These are phyloP conservation scores for Pseudolaguvia tuberculata DNA, from an alignment of 2,113 vertebrate species.

Conservation along the genomic window DNA sequence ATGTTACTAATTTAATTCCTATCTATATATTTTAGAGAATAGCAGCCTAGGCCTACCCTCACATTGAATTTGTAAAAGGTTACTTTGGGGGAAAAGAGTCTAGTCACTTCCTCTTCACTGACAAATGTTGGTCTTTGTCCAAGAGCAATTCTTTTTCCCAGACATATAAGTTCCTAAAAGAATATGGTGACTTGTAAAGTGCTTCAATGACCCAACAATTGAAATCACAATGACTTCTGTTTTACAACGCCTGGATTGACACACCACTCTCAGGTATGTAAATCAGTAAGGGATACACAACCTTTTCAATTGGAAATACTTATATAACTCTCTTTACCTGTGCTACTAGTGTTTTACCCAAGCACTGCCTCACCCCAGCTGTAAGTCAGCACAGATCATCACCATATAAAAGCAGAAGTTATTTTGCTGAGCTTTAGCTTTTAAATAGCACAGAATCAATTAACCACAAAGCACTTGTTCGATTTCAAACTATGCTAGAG, in stretches of 20 bases:
- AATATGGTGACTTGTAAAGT: conserved; percentile 15
- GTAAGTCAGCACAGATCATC: not conserved
- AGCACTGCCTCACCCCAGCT: not conserved
- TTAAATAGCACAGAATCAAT: not conserved
- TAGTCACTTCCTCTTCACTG: conserved; percentile 8
- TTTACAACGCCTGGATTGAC: conserved; percentile 16
- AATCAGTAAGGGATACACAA: not conserved
- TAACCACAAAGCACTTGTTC: conserved; percentile 13
- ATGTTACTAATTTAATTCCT: not conserved
- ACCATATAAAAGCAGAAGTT: not conserved
- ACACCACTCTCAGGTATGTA: not conserved
- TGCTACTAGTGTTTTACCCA: not conserved
- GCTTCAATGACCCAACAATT: not conserved
- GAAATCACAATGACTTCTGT: conserved; percentile 22
- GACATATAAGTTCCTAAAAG: conserved; percentile 41
- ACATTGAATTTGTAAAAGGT: conserved; percentile 6
- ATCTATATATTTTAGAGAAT: conserved; percentile 1
- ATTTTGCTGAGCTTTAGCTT: not conserved
- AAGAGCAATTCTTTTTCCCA: conserved; percentile 44
- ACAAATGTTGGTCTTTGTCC: conserved; percentile 47
- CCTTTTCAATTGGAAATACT: not conserved
- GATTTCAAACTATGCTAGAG: not conserved
- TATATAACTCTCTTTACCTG: not conserved
- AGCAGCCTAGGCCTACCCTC: not conserved
- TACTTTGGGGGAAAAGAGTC: conserved; percentile 10